phyloP scores from a whole-genome alignment of 2,113 vertebrate species.

The Buteo buteo region DNA sequence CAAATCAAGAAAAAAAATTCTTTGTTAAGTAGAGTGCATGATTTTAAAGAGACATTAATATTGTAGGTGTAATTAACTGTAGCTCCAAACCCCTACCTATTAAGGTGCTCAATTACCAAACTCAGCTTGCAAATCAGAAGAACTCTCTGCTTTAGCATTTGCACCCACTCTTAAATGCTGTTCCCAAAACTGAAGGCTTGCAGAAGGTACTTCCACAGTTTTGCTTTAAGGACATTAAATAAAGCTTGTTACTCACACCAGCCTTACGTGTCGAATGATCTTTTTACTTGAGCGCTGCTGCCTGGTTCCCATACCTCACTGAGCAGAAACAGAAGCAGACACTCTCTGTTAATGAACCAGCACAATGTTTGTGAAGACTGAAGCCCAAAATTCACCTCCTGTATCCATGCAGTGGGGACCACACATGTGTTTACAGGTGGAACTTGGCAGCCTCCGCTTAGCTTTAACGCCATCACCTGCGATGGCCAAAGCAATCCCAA shows the following conservation, averaged over 20 bases:
- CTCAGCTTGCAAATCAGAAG: neutral
- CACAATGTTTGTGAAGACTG: neutral
- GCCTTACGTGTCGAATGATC: neutral
- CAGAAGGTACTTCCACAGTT: neutral
- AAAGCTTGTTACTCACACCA: neutral
- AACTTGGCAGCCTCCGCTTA: neutral
- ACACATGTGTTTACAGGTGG: rapidly evolving
- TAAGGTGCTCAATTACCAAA: neutral
- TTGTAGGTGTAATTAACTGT: neutral
- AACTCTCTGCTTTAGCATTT: neutral
- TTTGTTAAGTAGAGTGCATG: neutral
- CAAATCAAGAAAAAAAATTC: neutral
- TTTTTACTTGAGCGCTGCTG: neutral
- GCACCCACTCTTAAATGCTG: neutral
- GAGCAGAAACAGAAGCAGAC: neutral
- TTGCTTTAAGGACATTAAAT: neutral
- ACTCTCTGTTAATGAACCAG: neutral
- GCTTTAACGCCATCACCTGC: neutral
- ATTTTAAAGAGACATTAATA: neutral
- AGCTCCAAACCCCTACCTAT: neutral
- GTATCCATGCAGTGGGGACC: neutral
- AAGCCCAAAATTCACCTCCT: neutral
- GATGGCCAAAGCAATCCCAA: neutral
- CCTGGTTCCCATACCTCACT: neutral
- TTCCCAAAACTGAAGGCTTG: neutral